phyloP scores from a whole-genome alignment of 2,797 vertebrate species.

The Neosilurus mollespiculum region DNA sequence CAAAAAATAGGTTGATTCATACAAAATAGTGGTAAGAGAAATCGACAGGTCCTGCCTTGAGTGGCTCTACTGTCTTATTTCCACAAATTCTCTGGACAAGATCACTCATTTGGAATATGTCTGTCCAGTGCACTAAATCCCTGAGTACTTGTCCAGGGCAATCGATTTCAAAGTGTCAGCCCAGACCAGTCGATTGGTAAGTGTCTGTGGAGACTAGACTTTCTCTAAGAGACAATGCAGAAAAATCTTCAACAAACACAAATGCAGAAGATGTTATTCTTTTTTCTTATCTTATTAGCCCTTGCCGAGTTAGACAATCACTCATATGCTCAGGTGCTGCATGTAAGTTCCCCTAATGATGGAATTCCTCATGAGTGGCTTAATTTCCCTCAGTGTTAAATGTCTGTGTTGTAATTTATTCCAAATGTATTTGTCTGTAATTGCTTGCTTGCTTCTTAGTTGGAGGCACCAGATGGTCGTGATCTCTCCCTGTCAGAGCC shows the following conservation, averaged over 20 bases:
- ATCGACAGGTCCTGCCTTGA: conserved; percentile 21
- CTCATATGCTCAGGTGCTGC: conserved; percentile 46
- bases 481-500: conserved; percentile 43
- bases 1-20: conserved; percentile 37
- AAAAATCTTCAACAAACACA: conserved; percentile 62
- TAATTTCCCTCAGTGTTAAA: conserved; percentile 44
- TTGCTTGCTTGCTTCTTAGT: conserved; percentile 45
- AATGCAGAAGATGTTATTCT: conserved; percentile 64
- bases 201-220: conserved; percentile 64
- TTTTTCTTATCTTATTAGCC: conserved; percentile 53
- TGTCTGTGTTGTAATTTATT: conserved; percentile 48
- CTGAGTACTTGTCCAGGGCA: conserved; percentile 48
- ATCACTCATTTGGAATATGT: conserved; percentile 56
- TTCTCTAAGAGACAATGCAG: conserved; percentile 56
- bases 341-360: conserved; percentile 29
- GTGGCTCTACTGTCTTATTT: conserved; percentile 44
- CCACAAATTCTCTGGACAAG: conserved; percentile 37
- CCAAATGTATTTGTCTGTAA: conserved; percentile 52
- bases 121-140: conserved; percentile 51
- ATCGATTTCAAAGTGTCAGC: conserved; percentile 56
- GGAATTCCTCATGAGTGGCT: conserved; percentile 53
- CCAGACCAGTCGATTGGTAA: conserved; percentile 57
- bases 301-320: conserved; percentile 55
- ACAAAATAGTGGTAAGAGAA: conserved; percentile 39
- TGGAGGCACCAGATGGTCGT: conserved; percentile 35